phyloP scores from a whole-genome alignment of 2,113 vertebrate species.

The Solea senegalensis region DNA sequence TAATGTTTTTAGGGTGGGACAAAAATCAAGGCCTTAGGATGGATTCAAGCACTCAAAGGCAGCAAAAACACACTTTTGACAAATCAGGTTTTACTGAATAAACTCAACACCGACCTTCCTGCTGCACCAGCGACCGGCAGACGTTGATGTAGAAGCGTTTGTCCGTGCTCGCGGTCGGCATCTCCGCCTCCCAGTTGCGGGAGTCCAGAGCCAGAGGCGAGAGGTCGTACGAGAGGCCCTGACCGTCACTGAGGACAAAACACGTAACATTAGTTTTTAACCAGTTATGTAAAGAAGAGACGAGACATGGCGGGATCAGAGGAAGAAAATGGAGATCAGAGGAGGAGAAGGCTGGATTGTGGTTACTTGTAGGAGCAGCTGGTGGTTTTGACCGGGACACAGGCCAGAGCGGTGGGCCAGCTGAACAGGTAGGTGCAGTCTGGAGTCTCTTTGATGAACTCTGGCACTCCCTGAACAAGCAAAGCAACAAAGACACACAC shows the following conservation, averaged over 20 bases:
- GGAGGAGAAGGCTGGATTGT: not conserved
- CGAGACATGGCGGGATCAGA: not conserved
- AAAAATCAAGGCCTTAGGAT: too few species aligned
- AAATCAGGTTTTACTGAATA: too few species aligned
- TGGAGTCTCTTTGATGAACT: slow-evolving; percentile 90
- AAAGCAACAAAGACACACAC: slow-evolving; percentile 9
- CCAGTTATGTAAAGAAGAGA: not conserved
- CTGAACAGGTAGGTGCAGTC: slow-evolving; percentile 94
- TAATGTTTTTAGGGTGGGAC: too few species aligned
- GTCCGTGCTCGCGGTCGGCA: slow-evolving; percentile 49
- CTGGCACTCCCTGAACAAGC: slow-evolving; percentile 78
- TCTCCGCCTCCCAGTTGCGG: slow-evolving; percentile 87
- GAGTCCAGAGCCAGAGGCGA: slow-evolving; percentile 86
- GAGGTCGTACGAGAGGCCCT: slow-evolving; percentile 90
- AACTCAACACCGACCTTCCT: slow-evolving; percentile 74
- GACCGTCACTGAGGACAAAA: slow-evolving; percentile 79
- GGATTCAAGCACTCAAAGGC: too few species aligned
- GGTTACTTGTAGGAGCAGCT: slow-evolving; percentile 92
- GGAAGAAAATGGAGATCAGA: not conserved
- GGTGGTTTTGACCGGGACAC: slow-evolving; percentile 85
- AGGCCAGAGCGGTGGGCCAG: slow-evolving; percentile 91
- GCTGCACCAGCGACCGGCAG: slow-evolving; percentile 89
- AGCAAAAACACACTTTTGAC: too few species aligned
- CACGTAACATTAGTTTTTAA: not conserved
- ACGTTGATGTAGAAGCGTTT: slow-evolving; percentile 90